phyloP scores from a whole-genome alignment of 2,888 invertebrate species.

The Thera obeliscata region DNA sequence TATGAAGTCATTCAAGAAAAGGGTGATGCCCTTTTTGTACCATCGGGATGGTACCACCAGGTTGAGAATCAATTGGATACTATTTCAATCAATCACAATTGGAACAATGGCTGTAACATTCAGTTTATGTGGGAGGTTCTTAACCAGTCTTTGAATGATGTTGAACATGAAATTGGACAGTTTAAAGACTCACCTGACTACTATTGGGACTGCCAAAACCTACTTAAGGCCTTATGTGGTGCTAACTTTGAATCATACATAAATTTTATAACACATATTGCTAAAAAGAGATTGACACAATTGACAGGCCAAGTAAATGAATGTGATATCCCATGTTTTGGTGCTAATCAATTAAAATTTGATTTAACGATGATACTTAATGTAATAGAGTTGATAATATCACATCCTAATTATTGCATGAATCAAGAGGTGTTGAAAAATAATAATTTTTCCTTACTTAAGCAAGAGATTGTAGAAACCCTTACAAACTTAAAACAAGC shows the following conservation, averaged over 20 bases:
- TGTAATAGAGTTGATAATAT: slow-evolving; percentile 21
- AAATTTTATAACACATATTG: slow-evolving; percentile 87
- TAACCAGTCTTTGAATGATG: slow-evolving; percentile 85
- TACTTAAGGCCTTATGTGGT: slow-evolving; percentile 91
- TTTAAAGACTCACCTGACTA: slow-evolving; percentile 89
- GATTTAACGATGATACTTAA: slow-evolving; percentile 57
- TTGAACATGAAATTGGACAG: slow-evolving; percentile 92
- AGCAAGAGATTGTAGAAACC: slow-evolving; percentile 15
- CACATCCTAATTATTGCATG: slow-evolving; percentile 23
- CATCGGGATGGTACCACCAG: slow-evolving; percentile 99
- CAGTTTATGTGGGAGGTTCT: slow-evolving; percentile 89
- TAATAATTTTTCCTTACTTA: slow-evolving; percentile 11
- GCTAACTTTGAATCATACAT: slow-evolving; percentile 90
- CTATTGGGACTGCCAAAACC: slow-evolving; percentile 91
- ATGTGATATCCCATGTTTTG: slow-evolving; percentile 69
- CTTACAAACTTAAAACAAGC: slow-evolving; percentile 1
- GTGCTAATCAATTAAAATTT: slow-evolving; percentile 69
- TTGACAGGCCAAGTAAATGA: slow-evolving; percentile 64
- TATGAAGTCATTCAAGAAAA: slow-evolving; percentile 91
- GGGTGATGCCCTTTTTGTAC: slow-evolving; percentile 97
- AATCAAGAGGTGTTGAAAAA: slow-evolving; percentile 11
- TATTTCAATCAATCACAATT: slow-evolving; percentile 98
- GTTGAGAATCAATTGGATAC: slow-evolving; percentile 96
- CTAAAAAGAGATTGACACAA: slow-evolving; percentile 82
- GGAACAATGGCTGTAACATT: slow-evolving; percentile 97